phyloP scores from a whole-genome alignment of 2,113 vertebrate genomes.

The Puma concolor region DNA sequence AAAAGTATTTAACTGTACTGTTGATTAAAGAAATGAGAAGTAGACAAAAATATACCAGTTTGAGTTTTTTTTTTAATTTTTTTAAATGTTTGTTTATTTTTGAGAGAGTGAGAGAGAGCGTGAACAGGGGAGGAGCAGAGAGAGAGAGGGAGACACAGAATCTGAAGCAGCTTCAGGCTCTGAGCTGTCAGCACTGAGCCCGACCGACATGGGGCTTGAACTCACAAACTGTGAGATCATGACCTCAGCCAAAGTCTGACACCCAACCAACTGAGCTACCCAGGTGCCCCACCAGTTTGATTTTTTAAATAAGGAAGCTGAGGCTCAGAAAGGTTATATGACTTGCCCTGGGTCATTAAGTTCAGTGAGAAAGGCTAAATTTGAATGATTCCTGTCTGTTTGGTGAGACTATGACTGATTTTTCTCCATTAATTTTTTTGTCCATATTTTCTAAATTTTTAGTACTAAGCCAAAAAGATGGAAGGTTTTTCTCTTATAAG shows the following conservation, averaged over 20 bases:
- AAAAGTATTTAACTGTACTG: not conserved
- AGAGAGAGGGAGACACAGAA: too few species aligned
- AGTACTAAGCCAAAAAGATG: not conserved
- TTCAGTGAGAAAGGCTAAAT: not conserved
- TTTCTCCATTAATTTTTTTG: not conserved
- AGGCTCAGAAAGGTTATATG: not conserved
- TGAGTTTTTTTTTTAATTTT: not conserved
- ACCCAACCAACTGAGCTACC: too few species aligned
- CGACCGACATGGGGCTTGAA: too few species aligned
- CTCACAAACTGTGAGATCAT: too few species aligned
- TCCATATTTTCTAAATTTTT: conserved; percentile 7
- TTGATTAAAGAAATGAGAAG: conserved; percentile 4
- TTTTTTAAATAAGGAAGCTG: not conserved
- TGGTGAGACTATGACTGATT: not conserved
- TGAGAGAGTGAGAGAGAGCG: too few species aligned
- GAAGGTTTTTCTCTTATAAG: not conserved
- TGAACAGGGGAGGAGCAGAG: too few species aligned
- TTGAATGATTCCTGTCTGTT: not conserved
- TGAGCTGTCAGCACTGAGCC: too few species aligned
- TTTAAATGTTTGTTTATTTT: too few species aligned
- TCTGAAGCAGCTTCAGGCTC: too few species aligned
- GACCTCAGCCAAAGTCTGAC: too few species aligned
- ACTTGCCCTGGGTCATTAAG: not conserved
- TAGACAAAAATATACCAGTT: conserved; percentile 19
- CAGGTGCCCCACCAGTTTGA: too few species aligned